Evolutionary conservation across 2,797 vertebrate species (phyloP).

Genomic region (Danio albolineatus): DNA sequence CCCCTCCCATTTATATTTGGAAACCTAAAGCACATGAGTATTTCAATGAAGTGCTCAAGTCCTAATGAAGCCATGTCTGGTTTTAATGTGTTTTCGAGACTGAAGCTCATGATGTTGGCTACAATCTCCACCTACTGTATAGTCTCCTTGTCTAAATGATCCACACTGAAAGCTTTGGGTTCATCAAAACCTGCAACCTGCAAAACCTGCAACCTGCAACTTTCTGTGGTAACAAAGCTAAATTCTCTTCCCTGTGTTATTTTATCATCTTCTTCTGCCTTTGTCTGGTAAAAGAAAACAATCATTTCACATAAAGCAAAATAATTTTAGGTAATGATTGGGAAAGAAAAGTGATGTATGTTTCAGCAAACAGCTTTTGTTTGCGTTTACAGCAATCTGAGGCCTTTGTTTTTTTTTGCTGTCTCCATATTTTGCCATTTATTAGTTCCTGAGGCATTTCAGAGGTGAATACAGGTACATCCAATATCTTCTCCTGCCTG

Average conservation of each 20-base stretch:
- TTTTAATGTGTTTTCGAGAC: slow-evolving; percentile 30
- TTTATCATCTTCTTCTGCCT: too few species aligned
- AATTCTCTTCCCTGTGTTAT: neutral
- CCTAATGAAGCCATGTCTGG: slow-evolving; percentile 33
- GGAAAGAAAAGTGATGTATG: neutral
- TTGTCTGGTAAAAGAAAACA: neutral
- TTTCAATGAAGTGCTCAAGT: slow-evolving; percentile 25
- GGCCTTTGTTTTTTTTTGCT: slow-evolving; percentile 41
- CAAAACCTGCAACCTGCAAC: slow-evolving; percentile 24
- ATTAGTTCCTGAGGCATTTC: slow-evolving; percentile 75
- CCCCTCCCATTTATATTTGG: neutral
- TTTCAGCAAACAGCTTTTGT: slow-evolving; percentile 12
- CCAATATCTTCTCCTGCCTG: slow-evolving; percentile 83
- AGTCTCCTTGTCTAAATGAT: neutral
- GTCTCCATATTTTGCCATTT: slow-evolving; percentile 80
- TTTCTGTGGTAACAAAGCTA: neutral
- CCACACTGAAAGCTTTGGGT: neutral
- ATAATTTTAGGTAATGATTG: neutral
- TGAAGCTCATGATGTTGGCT: neutral
- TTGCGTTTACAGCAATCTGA: slow-evolving; percentile 7
- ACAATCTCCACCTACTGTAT: slow-evolving; percentile 8
- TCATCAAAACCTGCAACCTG: slow-evolving; percentile 29
- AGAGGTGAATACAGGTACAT: slow-evolving; percentile 73
- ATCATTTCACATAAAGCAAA: neutral
- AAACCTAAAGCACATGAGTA: slow-evolving; percentile 22